Percentiles rank a stretch among this genome's conserved stretches.
Evolutionary conservation across 2,113 vertebrate species (phyloP).

Genomic region (Phyllopteryx taeniolatus): DNA sequence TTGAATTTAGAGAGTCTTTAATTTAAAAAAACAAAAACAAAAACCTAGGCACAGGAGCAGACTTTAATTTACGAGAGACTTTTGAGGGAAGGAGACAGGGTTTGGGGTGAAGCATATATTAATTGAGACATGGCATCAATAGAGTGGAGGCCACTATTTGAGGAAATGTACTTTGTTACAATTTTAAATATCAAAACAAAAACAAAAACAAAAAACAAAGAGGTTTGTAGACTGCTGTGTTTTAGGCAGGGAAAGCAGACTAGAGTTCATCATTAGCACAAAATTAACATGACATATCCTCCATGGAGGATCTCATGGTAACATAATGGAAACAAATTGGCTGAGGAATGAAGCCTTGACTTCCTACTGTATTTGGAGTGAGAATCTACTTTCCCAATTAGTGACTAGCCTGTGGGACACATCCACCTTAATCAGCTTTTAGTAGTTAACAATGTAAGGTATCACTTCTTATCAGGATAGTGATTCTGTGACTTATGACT

Average conservation of each 20-base stretch:
- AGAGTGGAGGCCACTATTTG: too few species aligned
- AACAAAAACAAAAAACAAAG: too few species aligned
- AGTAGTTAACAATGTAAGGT: neutral
- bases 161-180: too few species aligned
- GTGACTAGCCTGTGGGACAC: neutral
- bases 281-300: slow-evolving; percentile 20
- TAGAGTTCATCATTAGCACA: slow-evolving; percentile 8
- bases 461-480: neutral
- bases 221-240: too few species aligned
- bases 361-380: slow-evolving; percentile 1
- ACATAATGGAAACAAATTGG: slow-evolving; percentile 16
- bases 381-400: slow-evolving; percentile 9
- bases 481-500: neutral
- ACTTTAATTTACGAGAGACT: too few species aligned
- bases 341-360: slow-evolving; percentile 1
- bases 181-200: too few species aligned
- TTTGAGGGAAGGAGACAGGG: too few species aligned
- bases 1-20: too few species aligned
- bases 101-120: too few species aligned
- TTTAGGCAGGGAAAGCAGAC: neutral
- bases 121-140: too few species aligned
- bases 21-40: too few species aligned
- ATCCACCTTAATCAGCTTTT: slow-evolving; percentile 1
- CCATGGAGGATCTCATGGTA: slow-evolving; percentile 7
- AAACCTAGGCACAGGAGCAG: too few species aligned